Base-by-base conservation (phyloP, 2,113 vertebrate species). In the Thomomys bottae region DNA sequence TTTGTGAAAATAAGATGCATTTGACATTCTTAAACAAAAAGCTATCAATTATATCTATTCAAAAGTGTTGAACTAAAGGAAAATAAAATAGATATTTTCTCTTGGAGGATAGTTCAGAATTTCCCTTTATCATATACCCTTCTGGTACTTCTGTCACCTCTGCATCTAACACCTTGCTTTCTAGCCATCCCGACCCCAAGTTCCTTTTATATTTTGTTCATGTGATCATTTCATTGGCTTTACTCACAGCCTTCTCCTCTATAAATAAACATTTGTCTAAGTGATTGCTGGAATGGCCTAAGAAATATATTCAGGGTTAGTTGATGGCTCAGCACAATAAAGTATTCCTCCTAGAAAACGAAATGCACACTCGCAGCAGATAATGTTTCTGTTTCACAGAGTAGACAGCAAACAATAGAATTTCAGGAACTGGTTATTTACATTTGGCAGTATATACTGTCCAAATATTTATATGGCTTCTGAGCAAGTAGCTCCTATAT, bases 391-490 rank as follows among this genome's bases (percentile, higher is more conserved):
- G 12, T 32, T 32, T 83, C 61, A 20, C 18, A 67, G 54, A 61
- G 24, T 57, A 14, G 9, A 68, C 40, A 3, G 68, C 34, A 67
- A 45, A 32, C 42, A 49, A 6, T 24, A 77, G 45, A 84, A 81
- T 77, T 89, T 92, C 61, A 21, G 12, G 42, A 72, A 68, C 38
- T 75, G 32, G 10, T 89, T 64, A 70, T 36, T 87, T 49, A 64
- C 0, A 2, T 21, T 40, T 42, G 10, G 12, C 42, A 72, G 2
- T 32, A 8, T 34, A 26, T 40, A 45, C 18, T 59, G 23, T 49
- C 28, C 34, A 61, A 20, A 5, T 71, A 57, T n/a, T 82, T 54
- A 38, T 77, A 9, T 49, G 38, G 77, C 83, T 89, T 72, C 4
- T 57, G 26, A 78, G 11, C 28, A n/a, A 63, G 11, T 40, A 88